These are phyloP conservation scores for Urocyon cinereoargenteus DNA, from an alignment of 2,797 vertebrate genomes.

Conservation along the genomic window DNA sequence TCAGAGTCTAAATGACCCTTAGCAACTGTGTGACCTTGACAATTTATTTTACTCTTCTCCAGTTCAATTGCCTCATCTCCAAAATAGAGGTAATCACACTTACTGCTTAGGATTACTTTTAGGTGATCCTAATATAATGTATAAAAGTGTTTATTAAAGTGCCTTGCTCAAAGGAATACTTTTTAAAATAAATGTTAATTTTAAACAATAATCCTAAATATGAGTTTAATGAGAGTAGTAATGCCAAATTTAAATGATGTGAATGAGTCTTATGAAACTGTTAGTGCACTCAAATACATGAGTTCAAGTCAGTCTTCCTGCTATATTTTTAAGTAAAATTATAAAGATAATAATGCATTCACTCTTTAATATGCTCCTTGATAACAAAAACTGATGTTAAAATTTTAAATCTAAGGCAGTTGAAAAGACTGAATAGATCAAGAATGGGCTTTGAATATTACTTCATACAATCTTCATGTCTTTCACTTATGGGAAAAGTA, in stretches of 20 bases:
- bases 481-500: not conserved
- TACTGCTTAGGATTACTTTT: not conserved
- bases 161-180: not conserved
- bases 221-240: not conserved
- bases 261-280: not conserved
- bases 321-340: not conserved
- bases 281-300: not conserved
- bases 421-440: not conserved
- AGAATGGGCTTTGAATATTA: not conserved
- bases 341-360: not conserved
- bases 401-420: not conserved
- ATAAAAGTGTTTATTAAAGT: slow-evolving; percentile 24
- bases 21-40: not conserved
- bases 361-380: not conserved
- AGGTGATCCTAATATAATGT: not conserved
- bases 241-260: slow-evolving; percentile 8
- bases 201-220: not conserved
- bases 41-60: not conserved
- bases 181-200: slow-evolving; percentile 7
- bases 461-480: not conserved
- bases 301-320: not conserved
- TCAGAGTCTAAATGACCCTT: not conserved
- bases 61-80: not conserved
- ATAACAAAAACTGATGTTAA: not conserved
- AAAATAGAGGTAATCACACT: not conserved